Percentiles rank a stretch among this genome's conserved stretches.
phyloP scores from a whole-genome alignment of 2,797 vertebrate genomes.

The Zalophus californianus region DNA sequence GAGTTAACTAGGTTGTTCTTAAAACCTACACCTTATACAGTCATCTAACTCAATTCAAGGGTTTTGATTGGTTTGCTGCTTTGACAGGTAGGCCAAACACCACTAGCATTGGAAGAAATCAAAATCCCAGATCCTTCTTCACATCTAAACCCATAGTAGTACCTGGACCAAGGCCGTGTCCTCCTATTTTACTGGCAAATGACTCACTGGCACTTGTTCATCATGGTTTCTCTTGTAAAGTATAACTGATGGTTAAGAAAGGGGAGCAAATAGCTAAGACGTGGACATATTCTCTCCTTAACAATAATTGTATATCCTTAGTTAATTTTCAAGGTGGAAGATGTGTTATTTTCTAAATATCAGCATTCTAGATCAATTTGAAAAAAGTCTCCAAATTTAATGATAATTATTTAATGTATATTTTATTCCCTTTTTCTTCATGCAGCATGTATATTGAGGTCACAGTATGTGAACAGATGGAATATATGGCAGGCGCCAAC shows the following conservation, averaged over 20 bases:
- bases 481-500: slow-evolving; percentile 65
- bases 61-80: background rate
- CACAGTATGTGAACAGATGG: slow-evolving; percentile 80
- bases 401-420: background rate
- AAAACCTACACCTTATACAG: background rate
- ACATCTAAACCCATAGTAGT: background rate
- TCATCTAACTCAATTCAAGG: background rate
- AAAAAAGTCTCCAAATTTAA: background rate
- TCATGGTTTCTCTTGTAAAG: background rate
- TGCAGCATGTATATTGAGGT: slow-evolving; percentile 55
- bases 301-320: background rate
- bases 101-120: background rate
- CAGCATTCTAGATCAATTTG: background rate
- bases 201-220: background rate
- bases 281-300: background rate
- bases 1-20: background rate
- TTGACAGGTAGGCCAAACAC: background rate
- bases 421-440: slow-evolving; percentile 52
- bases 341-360: background rate
- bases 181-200: background rate
- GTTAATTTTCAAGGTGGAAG: slow-evolving; percentile 10
- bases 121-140: background rate
- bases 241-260: background rate
- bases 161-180: background rate
- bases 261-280: background rate